phyloP scores from a whole-genome alignment of 1,140 invertebrate genomes.

The Dysdera silvatica region DNA sequence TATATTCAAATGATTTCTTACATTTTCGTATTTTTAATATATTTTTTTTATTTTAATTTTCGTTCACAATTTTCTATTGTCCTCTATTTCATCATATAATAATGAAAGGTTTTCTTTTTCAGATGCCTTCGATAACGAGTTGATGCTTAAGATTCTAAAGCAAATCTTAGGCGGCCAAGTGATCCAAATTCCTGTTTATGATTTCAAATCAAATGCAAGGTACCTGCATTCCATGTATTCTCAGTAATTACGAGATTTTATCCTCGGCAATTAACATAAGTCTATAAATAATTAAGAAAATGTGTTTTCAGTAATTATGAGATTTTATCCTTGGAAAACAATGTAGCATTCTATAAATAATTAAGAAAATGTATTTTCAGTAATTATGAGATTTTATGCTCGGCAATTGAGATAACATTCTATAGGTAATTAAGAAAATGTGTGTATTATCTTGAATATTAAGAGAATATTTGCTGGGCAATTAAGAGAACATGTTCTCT shows the following conservation, averaged over 20 bases:
- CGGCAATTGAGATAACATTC: too few relatives aligned
- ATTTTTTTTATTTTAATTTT: too few relatives aligned
- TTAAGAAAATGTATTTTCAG: constrained; percentile 2
- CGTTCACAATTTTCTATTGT: too few relatives aligned
- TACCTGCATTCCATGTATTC: constrained; percentile 45
- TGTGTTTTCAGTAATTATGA: constrained; percentile 8
- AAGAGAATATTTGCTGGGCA: background rate
- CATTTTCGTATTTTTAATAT: too few relatives aligned
- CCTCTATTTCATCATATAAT: too few relatives aligned
- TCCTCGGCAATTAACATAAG: background rate
- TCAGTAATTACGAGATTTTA: background rate
- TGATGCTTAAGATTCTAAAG: constrained; percentile 67
- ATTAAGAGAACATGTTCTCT: too few relatives aligned
- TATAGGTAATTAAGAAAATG: background rate
- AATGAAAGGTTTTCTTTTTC: constrained; percentile 34
- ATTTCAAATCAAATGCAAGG: constrained; percentile 77
- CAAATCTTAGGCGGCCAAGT: constrained; percentile 72
- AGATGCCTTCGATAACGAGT: constrained; percentile 80
- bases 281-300: too few relatives aligned
- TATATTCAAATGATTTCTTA: too few relatives aligned
- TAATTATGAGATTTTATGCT: background rate
- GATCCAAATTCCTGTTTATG: constrained; percentile 81
- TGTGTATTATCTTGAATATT: constrained; percentile 12
- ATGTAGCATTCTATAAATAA: too few relatives aligned
- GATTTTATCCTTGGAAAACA: background rate